phyloP scores from a whole-genome alignment of 92 coral and sea anemone genomes.

The Paramuricea clavata region DNA sequence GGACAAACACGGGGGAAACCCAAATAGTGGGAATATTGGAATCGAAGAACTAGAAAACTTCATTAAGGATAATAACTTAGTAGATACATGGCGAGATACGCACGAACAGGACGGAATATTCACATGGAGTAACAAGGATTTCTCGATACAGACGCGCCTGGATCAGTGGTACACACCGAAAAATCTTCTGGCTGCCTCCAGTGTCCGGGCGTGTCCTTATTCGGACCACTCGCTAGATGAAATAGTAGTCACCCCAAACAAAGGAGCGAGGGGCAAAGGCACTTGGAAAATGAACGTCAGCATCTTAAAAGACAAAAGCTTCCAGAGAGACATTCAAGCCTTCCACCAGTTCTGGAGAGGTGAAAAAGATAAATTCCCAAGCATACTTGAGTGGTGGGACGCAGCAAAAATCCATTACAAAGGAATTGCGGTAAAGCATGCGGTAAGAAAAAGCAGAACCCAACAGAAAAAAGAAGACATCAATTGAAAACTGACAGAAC shows the following conservation, averaged over 20 bases:
- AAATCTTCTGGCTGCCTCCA: too few relatives aligned
- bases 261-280: neutral
- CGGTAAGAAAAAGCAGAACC: neutral
- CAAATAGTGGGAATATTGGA: neutral
- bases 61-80: neutral
- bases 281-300: neutral
- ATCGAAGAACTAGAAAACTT: neutral
- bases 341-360: neutral
- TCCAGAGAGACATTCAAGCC: neutral
- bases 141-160: neutral
- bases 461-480: neutral
- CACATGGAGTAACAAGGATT: conserved; percentile 41
- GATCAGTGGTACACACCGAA: conserved; percentile 31
- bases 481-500: neutral
- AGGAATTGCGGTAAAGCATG: neutral
- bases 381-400: conserved; percentile 41
- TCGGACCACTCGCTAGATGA: conserved; percentile 44
- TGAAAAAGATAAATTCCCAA: neutral
- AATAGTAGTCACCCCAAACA: neutral
- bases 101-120: neutral
- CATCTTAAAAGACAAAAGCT: neutral
- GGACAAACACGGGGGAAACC: conserved; percentile 51
- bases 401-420: neutral
- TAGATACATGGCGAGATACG: conserved; percentile 34
- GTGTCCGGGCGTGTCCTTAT: conserved; percentile 22